Conservation (phyloP, 2,113 vertebrate genomes). For the Urocitellus parryii region DNA sequence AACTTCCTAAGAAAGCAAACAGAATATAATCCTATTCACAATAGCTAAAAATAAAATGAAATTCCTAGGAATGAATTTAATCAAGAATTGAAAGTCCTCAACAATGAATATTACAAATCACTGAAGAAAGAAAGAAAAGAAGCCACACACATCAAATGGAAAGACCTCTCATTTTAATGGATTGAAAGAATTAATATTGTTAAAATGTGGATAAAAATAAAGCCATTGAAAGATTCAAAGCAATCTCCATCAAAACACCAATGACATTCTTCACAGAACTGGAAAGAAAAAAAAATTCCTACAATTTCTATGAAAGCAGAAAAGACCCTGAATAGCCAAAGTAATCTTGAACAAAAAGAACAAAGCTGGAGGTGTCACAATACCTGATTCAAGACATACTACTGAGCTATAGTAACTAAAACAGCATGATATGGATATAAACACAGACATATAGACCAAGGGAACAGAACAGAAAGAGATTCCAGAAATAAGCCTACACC, state of each 20-base stretch:
- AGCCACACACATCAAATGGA: neutral
- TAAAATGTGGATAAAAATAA: neutral
- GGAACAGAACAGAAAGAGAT: neutral
- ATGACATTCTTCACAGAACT: neutral
- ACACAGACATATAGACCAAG: neutral
- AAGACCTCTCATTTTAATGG: neutral
- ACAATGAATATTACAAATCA: neutral
- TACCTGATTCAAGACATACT: neutral
- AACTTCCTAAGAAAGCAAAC: neutral
- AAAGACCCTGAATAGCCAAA: neutral
- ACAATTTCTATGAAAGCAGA: neutral
- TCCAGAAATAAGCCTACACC: neutral
- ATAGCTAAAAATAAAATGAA: neutral
- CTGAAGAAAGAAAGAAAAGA: neutral
- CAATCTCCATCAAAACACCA: neutral
- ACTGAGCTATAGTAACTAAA: neutral
- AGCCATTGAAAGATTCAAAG: neutral
- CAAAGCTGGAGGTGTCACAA: neutral
- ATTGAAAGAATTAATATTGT: neutral
- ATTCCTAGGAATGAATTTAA: neutral
- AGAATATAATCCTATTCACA: neutral
- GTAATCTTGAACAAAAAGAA: neutral
- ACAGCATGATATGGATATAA: neutral
- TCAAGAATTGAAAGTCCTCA: neutral
- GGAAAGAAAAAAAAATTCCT: neutral